Evolutionary conservation across 2,113 vertebrate species (phyloP).

Genomic region (Ceyx cyanopectus): DNA sequence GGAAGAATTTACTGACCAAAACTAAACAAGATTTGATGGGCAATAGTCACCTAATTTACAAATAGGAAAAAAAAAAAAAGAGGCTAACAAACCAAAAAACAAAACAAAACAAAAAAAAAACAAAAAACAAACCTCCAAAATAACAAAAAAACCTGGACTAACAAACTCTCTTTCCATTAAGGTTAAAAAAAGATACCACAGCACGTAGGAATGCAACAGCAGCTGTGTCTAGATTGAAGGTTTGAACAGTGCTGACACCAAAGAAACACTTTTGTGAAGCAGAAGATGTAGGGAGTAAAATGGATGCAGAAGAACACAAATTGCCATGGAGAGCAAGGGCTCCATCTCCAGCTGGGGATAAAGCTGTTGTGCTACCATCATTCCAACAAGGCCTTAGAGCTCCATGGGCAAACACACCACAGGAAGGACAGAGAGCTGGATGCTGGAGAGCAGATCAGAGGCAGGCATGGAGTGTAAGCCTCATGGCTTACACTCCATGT

Average conservation of each 20-base stretch:
- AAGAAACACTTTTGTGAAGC: not conserved
- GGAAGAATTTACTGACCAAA: not conserved
- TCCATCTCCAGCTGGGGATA: not conserved
- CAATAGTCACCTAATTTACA: not conserved
- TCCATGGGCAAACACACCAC: fast-evolving
- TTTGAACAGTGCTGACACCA: not conserved
- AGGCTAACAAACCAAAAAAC: not conserved
- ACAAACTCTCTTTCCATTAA: not conserved
- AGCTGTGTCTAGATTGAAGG: not conserved
- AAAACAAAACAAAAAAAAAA: not conserved
- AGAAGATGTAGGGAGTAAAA: not conserved
- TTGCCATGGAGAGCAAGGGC: not conserved
- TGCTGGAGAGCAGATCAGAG: not conserved
- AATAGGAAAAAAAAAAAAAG: not conserved
- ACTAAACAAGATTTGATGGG: not conserved
- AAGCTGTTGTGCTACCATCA: not conserved
- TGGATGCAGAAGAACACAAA: not conserved
- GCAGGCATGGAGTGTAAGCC: fast-evolving
- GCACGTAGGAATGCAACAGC: not conserved
- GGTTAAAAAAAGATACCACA: not conserved
- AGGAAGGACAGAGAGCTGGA: not conserved
- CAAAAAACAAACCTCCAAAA: too few relatives aligned
- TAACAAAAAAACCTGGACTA: not conserved
- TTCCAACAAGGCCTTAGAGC: not conserved
- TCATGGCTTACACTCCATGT: too few relatives aligned